Evolutionary conservation across 1,140 invertebrate genomes (phyloP).

Genomic region (Leptonema lineaticorne): DNA sequence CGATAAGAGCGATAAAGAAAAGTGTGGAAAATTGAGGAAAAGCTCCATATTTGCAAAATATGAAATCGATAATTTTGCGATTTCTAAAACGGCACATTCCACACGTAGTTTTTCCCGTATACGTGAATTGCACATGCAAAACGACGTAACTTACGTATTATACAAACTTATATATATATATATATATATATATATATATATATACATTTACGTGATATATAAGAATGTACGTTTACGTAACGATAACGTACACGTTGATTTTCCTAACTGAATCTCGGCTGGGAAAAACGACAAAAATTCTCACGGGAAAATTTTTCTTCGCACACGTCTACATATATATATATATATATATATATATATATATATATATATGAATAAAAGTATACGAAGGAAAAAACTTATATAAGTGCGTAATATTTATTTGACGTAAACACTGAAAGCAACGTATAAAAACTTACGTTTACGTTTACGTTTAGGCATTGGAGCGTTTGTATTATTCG

Average conservation of each 20-base stretch:
- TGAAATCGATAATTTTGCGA: not conserved
- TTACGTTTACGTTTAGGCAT: too few species aligned
- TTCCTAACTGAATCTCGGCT: not conserved
- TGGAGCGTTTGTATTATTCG: not conserved
- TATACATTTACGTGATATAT: too few species aligned
- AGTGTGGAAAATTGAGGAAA: too few species aligned
- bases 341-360: conserved; percentile 5
- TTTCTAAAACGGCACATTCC: not conserved
- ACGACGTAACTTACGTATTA: too few species aligned
- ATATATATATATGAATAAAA: not conserved
- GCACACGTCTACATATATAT: not conserved
- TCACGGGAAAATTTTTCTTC: not conserved
- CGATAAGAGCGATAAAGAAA: too few species aligned
- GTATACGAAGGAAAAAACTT: not conserved
- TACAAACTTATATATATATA: not conserved
- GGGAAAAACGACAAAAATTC: too few species aligned
- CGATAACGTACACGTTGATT: not conserved
- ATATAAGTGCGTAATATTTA: not conserved
- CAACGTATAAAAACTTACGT: too few species aligned
- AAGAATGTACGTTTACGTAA: not conserved
- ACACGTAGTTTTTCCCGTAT: not conserved
- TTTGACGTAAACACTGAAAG: not conserved
- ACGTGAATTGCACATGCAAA: not conserved
- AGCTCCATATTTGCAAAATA: not conserved
- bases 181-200: too few species aligned